Conservation (phyloP, 23 tunicate species). For the Clavelina lepadiformis region DNA sequence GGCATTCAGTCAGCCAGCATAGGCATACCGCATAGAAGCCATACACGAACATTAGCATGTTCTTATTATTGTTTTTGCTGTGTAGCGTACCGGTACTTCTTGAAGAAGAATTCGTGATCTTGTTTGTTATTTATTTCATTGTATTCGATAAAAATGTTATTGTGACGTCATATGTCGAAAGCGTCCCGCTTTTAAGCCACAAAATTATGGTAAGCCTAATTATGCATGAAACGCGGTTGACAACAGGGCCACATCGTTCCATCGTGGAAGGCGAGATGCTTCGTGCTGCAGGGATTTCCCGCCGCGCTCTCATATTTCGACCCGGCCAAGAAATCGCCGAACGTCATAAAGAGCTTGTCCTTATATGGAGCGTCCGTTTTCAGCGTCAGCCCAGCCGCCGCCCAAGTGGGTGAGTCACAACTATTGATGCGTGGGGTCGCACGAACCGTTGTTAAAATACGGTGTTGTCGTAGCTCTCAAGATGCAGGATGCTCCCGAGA, state of each 20-base stretch:
- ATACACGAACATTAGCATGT: too few species aligned
- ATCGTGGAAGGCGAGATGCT: conserved; percentile 67
- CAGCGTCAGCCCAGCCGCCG: conserved; percentile 41
- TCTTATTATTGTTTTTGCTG: too few species aligned
- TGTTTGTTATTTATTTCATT: too few species aligned
- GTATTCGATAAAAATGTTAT: too few species aligned
- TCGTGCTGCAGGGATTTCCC: conserved; percentile 56
- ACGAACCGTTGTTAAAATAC: neutral
- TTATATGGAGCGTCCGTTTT: conserved; percentile 73
- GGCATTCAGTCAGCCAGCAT: too few species aligned
- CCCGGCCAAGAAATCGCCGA: conserved; percentile 63
- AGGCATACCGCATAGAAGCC: too few species aligned
- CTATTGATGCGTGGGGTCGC: too few species aligned
- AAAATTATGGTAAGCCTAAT: too few species aligned
- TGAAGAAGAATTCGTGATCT: too few species aligned
- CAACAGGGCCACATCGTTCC: conserved; percentile 66
- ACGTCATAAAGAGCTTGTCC: conserved; percentile 31
- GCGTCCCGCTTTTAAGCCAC: too few species aligned
- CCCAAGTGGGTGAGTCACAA: conserved; percentile 48
- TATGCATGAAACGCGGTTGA: neutral
- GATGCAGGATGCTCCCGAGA: conserved; percentile 41
- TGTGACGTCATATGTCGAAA: too few species aligned
- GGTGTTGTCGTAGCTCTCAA: conserved; percentile 25
- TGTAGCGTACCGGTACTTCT: too few species aligned
- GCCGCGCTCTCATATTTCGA: conserved; percentile 59